Evolutionary conservation across 2,888 invertebrate species (phyloP).

Genomic region (Phengaris alcon): DNA sequence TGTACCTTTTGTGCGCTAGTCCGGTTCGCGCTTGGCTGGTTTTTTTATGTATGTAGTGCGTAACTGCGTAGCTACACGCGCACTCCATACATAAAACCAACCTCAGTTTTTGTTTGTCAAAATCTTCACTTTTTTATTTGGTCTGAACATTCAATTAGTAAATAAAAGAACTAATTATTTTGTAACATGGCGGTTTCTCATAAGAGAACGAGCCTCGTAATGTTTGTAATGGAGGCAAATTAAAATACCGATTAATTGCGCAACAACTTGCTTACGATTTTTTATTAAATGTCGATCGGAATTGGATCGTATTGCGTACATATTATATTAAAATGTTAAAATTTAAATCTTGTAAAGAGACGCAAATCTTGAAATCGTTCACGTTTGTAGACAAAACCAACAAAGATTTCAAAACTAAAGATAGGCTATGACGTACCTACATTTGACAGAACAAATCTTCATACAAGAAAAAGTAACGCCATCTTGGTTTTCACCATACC

Average conservation of each 20-base stretch:
- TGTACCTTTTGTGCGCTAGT: no score
- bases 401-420: no score
- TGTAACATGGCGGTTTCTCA: conserved; percentile 11
- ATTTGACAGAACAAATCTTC: not conserved
- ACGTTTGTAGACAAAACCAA: no score
- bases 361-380: no score
- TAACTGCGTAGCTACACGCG: no score
- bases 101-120: not conserved
- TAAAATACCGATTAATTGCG: conserved; percentile 13
- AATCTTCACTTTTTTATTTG: not conserved
- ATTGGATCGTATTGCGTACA: not conserved
- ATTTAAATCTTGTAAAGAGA: not conserved
- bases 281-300: conserved; percentile 16
- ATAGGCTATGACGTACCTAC: no score
- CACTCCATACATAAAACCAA: no score
- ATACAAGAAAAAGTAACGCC: not conserved
- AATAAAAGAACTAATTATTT: conserved; percentile 9
- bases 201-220: conserved; percentile 15
- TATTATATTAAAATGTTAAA: not conserved
- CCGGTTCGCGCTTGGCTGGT: no score
- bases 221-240: conserved; percentile 8
- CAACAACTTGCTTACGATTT: not conserved
- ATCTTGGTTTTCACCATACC: no score
- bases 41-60: no score
- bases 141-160: no score